Base-by-base conservation (phyloP, 2,797 vertebrate genomes). In the Tadarida brasiliensis region DNA sequence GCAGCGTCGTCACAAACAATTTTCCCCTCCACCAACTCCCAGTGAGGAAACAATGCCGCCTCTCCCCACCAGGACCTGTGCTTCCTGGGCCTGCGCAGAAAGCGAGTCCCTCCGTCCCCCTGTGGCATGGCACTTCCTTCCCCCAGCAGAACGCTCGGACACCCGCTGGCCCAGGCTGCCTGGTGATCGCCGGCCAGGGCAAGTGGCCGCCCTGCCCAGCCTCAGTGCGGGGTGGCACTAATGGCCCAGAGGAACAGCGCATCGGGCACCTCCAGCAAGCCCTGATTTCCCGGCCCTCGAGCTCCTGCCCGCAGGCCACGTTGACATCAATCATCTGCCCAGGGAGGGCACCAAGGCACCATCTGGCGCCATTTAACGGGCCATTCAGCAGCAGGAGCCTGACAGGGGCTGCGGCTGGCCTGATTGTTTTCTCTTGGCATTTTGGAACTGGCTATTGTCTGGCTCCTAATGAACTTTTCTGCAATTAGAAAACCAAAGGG, bases 341-440 rank as follows among this genome's bases (percentile, higher is more conserved):
- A 97, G 98, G 83, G 98, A 98, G 98, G 90, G 98, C 97, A 98
- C 98, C 94, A 92, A 98, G 98, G 97, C 97, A 97, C 99, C 99
- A 99, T 99, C 99, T 99, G 99, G 99, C 96, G 96, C 98, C 76
- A 96, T 98, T 98, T 98, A 95, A 63, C 24, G 8, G 97, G 98
- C 98, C 98, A 98, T 98, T 99, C 98, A 98, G 98, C 98, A 98
- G 88, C 68, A 94, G 98, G 98, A 98, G 99, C 98, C 98, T 97
- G 96, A 98, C 98, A 96, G 96, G 96, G 95, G 91, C 96, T 89
- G 56, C 96, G 98, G 98, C 98, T 96, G 98, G 98, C 97, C 98
- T 98, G 97, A 99, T 99, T 99, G 99, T 99, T 99, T 98, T 98
- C 98, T 97, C 97, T 98, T 98, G 98, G 98, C 98, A 98, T 99